Base-by-base conservation (phyloP, 2,113 vertebrate species). In the Pluvianellus socialis region DNA sequence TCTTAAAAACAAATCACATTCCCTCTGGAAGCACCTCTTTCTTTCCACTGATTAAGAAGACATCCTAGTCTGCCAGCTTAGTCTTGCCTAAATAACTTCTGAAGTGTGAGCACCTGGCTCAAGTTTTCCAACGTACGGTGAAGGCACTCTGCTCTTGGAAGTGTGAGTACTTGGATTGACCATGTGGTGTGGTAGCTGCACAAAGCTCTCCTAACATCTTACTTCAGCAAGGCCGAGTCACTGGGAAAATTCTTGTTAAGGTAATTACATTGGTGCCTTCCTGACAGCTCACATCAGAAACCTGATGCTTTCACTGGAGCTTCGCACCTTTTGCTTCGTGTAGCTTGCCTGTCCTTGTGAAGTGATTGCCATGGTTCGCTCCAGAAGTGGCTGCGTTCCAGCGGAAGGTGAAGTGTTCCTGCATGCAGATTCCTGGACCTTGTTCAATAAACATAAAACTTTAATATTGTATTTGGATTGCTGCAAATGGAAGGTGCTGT, bases 401-500 rank as follows among this genome's bases (percentile, higher is more conserved):
- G 40, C 15, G 65, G 79, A 94, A 95, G 91, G 92, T 92, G 94
- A 94, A 94, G 40, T 8, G 7, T 21, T 91, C 88, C 49, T 87
- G 62, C 53, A 58, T 50, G 30, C 1, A 0, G 66, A 66, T 82
- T 95, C 73, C 95, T 96, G 95, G 94, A 91, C 66, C 49, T 65
- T 58, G 56, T 92, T 97, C 97, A 97, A 86, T 71, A 79, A 88
- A 68, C 66, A 95, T 96, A 79, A 96, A 97, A 92, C 58, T 94
- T 96, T 95, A 89, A 97, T 94, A 81, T 21, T 75, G 27, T 33
- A 6, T 72, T 95, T 94, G 96, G 73, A 94, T 91, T 75, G 62
- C 86, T 92, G 50, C 80, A 92, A 92, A 92, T 85, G 65, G 80
- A 94, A 90, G 95, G 86, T 92, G 89, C 70, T 87, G 66, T 38